A percentile compares a stretch with the other conserved stretches of the same genome.
Conservation (phyloP, 2,113 vertebrate genomes). For the Phalacrocorax pelagicus region DNA sequence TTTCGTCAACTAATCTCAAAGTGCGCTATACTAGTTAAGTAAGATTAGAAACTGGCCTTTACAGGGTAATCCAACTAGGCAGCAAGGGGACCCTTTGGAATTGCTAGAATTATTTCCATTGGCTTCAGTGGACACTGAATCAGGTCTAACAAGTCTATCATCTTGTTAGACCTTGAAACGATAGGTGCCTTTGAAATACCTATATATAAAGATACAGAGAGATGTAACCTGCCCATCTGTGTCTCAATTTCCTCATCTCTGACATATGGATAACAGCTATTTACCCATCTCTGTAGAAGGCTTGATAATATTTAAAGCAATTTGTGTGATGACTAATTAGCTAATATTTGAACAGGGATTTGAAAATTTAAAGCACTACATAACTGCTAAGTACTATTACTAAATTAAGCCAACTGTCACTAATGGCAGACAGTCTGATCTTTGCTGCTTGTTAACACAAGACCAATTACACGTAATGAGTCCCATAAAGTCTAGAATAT, state of each 20-base stretch:
- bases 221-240: not conserved
- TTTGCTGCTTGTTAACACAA: conserved; percentile 32
- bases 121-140: not conserved
- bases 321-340: conserved; percentile 43
- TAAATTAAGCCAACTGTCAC: conserved; percentile 59
- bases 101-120: not conserved
- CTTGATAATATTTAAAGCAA: conserved; percentile 50
- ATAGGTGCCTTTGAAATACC: not conserved
- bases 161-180: not conserved
- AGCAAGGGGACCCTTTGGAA: not conserved
- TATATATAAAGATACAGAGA: not conserved
- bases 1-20: not conserved
- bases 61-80: not conserved
- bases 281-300: conserved; percentile 24
- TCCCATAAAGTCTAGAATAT: conserved; percentile 38
- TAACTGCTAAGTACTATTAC: conserved; percentile 41
- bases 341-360: conserved; percentile 58
- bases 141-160: not conserved
- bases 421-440: conserved; percentile 31
- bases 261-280: conserved; percentile 24
- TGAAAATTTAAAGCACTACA: conserved; percentile 32
- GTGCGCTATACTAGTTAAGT: not conserved
- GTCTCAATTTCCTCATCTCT: not conserved
- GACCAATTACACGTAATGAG: conserved; percentile 48
- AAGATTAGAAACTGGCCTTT: not conserved